phyloP scores from a whole-genome alignment of 2,113 vertebrate genomes.

The Corvus moneduloides region DNA sequence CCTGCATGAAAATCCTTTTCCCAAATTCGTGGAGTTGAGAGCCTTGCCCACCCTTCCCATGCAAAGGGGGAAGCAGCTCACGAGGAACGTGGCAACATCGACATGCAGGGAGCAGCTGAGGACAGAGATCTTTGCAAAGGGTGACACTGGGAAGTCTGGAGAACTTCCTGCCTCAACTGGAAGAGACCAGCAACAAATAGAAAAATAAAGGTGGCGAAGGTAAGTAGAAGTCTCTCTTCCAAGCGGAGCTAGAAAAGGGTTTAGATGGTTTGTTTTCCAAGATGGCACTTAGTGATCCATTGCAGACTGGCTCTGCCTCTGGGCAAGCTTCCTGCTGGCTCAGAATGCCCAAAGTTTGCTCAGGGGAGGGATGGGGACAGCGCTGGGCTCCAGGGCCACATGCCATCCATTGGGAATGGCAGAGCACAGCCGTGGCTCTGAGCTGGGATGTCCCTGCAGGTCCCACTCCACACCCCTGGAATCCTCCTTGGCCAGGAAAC shows the following conservation, averaged over 20 bases:
- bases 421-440: background rate
- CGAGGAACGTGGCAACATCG: background rate
- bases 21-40: background rate
- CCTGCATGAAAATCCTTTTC: background rate
- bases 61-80: conserved; percentile 1
- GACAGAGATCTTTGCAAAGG: background rate
- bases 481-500: background rate
- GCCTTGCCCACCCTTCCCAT: background rate
- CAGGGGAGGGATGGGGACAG: background rate
- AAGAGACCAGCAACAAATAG: background rate
- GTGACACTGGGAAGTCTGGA: background rate
- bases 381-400: background rate
- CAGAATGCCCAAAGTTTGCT: background rate
- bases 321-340: background rate
- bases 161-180: background rate
- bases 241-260: background rate
- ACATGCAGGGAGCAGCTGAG: conserved; percentile 36
- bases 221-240: background rate
- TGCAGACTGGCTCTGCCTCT: background rate
- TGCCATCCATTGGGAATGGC: background rate
- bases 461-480: background rate
- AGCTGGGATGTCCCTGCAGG: background rate
- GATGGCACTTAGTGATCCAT: conserved; percentile 57
- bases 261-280: background rate
- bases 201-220: background rate